Base-by-base conservation (phyloP, 1,140 invertebrate genomes). In the Ephestia elutella region DNA sequence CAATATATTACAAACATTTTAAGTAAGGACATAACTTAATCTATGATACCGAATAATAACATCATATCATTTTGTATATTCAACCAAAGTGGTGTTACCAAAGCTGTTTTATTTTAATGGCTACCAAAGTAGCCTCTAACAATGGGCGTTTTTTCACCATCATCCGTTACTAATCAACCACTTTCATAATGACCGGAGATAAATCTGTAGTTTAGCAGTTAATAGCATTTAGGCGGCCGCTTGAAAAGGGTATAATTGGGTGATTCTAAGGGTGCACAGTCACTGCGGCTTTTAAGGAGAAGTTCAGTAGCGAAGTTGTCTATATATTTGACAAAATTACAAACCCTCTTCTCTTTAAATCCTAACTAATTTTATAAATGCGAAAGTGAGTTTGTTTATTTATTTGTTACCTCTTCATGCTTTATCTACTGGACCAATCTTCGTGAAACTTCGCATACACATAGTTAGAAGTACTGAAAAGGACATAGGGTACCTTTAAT, bases 231-330 rank as follows among this genome's bases (percentile, higher is more conserved):
- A 69, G 68, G 78, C 73, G 78, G 68, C 56, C 63, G 66, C 60
- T 72, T 80, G 75, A 81, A 82, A 79, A 73, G 78, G 82, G 76
- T 79, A 78, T 86, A 86, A 83, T 86, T 82, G 77, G 76, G 65
- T 77, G 69, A 73, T 75, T 81, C 79, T 81, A 73, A 78, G 79
- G 80, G 76, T 81, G 82, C 80, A 78, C 30, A 68, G 79, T 86
- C 82, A 83, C 74, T 61, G 55, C 65, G 18, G 44, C 38, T 59
- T 67, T 78, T 82, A 78, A 80, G 69, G 72, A 55, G 55, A 54
- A 77, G 74, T 18, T 62, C 20, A 17, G 9, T 15, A 4, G 38
- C 13, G 38, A 44, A 8, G 5, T 38, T 5, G 13, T 2, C 8
- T 38, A 10, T 2, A 2, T 38, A 7, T 38, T 2, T 5, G 32